Evolutionary conservation across 2,888 invertebrate genomes (phyloP).

Genomic region (Mycalesis mineus): DNA sequence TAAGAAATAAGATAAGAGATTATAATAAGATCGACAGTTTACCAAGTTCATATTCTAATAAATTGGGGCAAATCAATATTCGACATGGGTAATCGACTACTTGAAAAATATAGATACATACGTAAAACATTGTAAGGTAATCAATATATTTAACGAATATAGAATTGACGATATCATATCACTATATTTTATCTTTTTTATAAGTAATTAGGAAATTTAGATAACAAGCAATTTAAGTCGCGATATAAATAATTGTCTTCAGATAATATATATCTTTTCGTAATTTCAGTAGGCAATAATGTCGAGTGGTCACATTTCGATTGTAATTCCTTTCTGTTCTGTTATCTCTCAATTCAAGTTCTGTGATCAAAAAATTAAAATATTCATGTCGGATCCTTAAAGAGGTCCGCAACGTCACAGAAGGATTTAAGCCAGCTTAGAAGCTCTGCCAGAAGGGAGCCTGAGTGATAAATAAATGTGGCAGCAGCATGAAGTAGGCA

Average conservation of each 20-base stretch:
- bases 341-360: too few species aligned
- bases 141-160: neutral
- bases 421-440: too few species aligned
- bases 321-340: neutral
- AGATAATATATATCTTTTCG: neutral
- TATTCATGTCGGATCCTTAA: too few species aligned
- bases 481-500: too few species aligned
- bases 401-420: too few species aligned
- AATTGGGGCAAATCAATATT: neutral
- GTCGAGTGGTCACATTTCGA: neutral
- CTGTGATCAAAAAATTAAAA: too few species aligned
- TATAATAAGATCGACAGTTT: too few species aligned
- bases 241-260: neutral
- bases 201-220: slow-evolving; percentile 1
- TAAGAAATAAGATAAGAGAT: too few species aligned
- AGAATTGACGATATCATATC: slow-evolving; percentile 6
- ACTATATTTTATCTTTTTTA: neutral
- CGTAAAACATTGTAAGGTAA: slow-evolving; percentile 2
- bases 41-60: neutral
- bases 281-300: neutral
- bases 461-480: too few species aligned
- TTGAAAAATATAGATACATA: neutral
- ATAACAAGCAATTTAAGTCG: neutral
- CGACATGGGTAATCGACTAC: neutral
- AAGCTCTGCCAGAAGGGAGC: too few species aligned